Base-by-base conservation (phyloP, 2,888 invertebrate species). In the Ochropacha duplaris region DNA sequence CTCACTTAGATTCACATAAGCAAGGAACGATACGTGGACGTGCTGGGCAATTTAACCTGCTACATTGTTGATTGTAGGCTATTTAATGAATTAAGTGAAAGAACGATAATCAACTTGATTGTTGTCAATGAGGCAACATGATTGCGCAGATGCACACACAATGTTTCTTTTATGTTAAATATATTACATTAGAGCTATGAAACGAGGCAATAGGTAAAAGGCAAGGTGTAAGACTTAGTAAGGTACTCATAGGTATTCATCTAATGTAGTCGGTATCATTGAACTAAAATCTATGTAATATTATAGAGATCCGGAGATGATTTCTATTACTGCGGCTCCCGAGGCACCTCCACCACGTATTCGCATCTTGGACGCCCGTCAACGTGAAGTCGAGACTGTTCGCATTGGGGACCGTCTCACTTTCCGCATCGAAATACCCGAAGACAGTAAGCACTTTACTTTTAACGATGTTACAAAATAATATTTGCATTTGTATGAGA, bases 271-370 rank as follows among this genome's bases (percentile, higher is more conserved):
- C 28, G 2, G 28, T 16, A 16, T 44, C 5, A n/a, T 19, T 44
- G 6, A 2, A n/a, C 19, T 44, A 6, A 44, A 44, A 44, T 19
- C 2, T 19, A 19, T 8, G 8, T 44, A 44, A n/a, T 61, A 62
- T 78, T 79, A 19, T 90, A 96, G 97, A 84, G 98, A 98, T 91
- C 98, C 98, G 61, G 98, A 98, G 90, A 98, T 98, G 96, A 98
- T 98, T 81, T 98, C 98, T 82, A 98, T 98, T 84, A 98, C 98
- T 28, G 98, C 98, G 36, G 98, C 98, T 19, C 98, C 98, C 0
- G 98, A 98, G 91, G 98, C 98, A 24, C 98, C 98, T 51, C 97
- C 98, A 69, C 98, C 98, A 80, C 96, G 97, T 80, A 98, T 98
- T 78, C 96, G 97, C 69, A 98, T 98, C 79, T 93, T 98, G 88